Evolutionary conservation across 1,140 invertebrate species (phyloP).

Genomic region (Bombus vancouverensis): DNA sequence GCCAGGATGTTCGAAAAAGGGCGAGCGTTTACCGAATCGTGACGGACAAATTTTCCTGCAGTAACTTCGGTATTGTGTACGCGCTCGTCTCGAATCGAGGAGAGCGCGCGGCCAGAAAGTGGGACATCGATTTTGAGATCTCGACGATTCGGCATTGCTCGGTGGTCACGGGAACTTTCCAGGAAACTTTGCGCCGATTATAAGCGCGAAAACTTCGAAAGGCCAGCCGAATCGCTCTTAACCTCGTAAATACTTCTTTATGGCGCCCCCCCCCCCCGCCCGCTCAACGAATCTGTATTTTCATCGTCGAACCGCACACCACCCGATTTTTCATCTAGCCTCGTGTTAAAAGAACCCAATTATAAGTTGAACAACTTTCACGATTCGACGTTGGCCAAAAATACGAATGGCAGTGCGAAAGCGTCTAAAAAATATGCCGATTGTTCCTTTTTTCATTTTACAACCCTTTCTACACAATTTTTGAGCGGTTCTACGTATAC

Average conservation of each 20-base stretch:
- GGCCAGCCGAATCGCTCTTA: slow-evolving; percentile 16
- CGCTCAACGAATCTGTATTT: slow-evolving; percentile 37
- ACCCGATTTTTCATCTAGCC: not conserved
- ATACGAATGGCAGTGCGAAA: too few species aligned
- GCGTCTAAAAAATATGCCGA: too few species aligned
- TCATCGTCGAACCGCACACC: slow-evolving; percentile 36
- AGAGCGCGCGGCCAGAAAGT: slow-evolving; percentile 25
- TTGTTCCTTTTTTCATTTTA: too few species aligned
- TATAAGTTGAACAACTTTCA: slow-evolving; percentile 58
- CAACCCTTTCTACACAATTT: too few species aligned
- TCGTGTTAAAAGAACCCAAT: slow-evolving; percentile 45
- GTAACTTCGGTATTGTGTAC: not conserved
- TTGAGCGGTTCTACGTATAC: too few species aligned
- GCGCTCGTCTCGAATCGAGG: not conserved
- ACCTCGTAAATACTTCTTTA: slow-evolving; percentile 50
- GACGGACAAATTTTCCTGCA: not conserved
- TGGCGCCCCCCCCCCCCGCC: not conserved
- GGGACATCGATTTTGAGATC: slow-evolving; percentile 47
- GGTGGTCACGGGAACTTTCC: slow-evolving; percentile 36
- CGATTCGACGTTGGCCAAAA: too few species aligned
- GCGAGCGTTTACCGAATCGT: not conserved
- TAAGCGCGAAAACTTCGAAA: slow-evolving; percentile 30
- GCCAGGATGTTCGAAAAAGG: not conserved
- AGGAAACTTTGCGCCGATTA: slow-evolving; percentile 32
- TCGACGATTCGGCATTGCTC: slow-evolving; percentile 43